Evolutionary conservation across 1,140 invertebrate genomes (phyloP).

Genomic region (Drosophila nasuta): DNA sequence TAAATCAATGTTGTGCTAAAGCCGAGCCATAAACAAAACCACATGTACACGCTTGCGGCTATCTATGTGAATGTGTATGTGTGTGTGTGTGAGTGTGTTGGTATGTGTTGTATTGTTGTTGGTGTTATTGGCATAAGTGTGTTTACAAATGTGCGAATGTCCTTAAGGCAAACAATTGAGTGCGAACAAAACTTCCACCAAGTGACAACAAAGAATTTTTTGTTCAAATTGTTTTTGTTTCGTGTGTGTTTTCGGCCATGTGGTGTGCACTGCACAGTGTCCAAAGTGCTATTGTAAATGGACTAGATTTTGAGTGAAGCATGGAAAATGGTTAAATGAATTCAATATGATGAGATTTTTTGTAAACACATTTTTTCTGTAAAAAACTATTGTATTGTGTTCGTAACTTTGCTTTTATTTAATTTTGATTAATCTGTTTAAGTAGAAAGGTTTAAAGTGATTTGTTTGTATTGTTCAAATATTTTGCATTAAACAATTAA

Average conservation of each 20-base stretch:
- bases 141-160: constrained; percentile 82
- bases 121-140: constrained; percentile 50
- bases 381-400: no score
- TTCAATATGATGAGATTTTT: neutral
- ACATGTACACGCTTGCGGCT: constrained; percentile 75
- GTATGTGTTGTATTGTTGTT: constrained; percentile 13
- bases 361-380: no score
- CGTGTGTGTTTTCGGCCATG: constrained; percentile 16
- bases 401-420: no score
- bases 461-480: no score
- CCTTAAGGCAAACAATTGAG: constrained; percentile 84
- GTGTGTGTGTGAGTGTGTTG: constrained; percentile 21
- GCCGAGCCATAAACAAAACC: constrained; percentile 80
- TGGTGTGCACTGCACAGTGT: constrained; percentile 55
- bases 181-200: constrained; percentile 82
- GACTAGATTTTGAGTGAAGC: neutral
- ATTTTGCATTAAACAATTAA: no score
- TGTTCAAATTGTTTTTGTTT: constrained; percentile 59
- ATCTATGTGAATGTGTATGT: constrained; percentile 33
- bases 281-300: neutral
- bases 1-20: constrained; percentile 80
- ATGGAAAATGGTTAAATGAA: no score
- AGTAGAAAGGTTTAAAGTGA: no score
- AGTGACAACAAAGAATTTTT: constrained; percentile 72
- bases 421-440: no score